Base-by-base conservation (phyloP, 2,888 invertebrate genomes). In the Orchesellides sinensis region DNA sequence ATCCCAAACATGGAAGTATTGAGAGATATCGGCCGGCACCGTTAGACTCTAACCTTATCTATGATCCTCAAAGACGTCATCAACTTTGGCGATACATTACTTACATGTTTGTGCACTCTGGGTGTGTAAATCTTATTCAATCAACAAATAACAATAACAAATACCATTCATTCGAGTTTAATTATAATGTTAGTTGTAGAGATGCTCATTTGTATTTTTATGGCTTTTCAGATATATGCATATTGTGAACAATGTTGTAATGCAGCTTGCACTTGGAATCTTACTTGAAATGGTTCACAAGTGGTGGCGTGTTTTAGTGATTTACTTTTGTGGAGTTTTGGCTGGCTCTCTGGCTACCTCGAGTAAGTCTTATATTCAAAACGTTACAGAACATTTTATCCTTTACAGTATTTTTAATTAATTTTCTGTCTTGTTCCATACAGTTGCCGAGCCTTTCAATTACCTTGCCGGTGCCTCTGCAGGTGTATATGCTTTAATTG, bases 221-320 rank as follows among this genome's bases (percentile, higher is more conserved):
- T 54, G 40, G 5, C 8, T 25, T 27, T 49, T 6, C 92, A 96
- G 96, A 68, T 93, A 94, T 63, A 93, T 95, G 89, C 99, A 99
- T 90, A 92, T 99, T 45, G 91, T 96, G 84, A 96, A 97, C 89
- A 99, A 99, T 90, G 91, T 98, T 25, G 91, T 97, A 72, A 96
- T 98, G 83, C 98, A 99, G 90, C 91, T 99, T 81, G 92, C 98
- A 90, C 92, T 99, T 80, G 99, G 99, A 0, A 93, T 98, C 8
- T 97, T 98, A 0, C 90, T 99, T 83, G 99, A 99, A 91, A 94
- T 99, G 94, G 98, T 98, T 0, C 98, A 99, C 90, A 94, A 95
- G 87, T 97, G 96, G 94, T 97, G 97, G 97, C 92, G 98, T 65
- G 95, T 99, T 5, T 91, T 95, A 0, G 90, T 94, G n/a, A 94